phyloP scores from a whole-genome alignment of 2,888 invertebrate genomes.

The Drosophila kanekoi region DNA sequence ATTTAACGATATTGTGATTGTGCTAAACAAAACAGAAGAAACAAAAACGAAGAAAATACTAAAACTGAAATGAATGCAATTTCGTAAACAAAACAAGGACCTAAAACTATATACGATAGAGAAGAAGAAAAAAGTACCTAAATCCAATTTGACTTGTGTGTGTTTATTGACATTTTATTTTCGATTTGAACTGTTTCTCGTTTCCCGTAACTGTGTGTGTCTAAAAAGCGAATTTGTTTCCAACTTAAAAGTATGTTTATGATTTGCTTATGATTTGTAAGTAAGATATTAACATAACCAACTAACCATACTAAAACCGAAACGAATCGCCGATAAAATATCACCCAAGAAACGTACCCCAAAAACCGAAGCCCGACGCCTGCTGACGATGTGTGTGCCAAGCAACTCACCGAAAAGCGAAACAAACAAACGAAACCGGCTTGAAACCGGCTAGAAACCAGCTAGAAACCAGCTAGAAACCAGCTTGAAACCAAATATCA shows the following conservation, averaged over 20 bases:
- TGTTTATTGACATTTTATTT: slow-evolving; percentile 37
- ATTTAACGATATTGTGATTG: slow-evolving; percentile 39
- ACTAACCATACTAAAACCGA: slow-evolving; percentile 73
- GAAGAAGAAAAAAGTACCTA: slow-evolving; percentile 2
- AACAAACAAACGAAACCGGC: neutral
- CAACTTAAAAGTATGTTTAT: slow-evolving; percentile 31
- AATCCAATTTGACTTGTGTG: slow-evolving; percentile 42
- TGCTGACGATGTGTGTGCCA: slow-evolving; percentile 36
- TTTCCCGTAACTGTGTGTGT: slow-evolving; percentile 68
- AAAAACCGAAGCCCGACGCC: slow-evolving; percentile 41
- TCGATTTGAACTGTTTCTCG: slow-evolving; percentile 39
- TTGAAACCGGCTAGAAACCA: neutral
- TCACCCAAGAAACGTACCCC: slow-evolving; percentile 14
- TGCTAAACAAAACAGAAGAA: slow-evolving; percentile 20
- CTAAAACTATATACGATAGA: slow-evolving; percentile 54
- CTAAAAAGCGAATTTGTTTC: slow-evolving; percentile 51
- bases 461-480: slow-evolving; percentile 1
- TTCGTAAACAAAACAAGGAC: slow-evolving; percentile 55
- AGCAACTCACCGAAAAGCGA: slow-evolving; percentile 1
- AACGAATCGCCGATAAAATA: slow-evolving; percentile 31
- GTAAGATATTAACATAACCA: slow-evolving; percentile 58
- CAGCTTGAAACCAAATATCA: too few species aligned
- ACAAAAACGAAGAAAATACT: neutral
- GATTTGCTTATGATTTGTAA: slow-evolving; percentile 61
- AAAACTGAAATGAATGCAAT: slow-evolving; percentile 4